These are phyloP conservation scores for Hippopotamyrus pictus DNA, from an alignment of 2,797 vertebrate genomes.

Conservation along the genomic window DNA sequence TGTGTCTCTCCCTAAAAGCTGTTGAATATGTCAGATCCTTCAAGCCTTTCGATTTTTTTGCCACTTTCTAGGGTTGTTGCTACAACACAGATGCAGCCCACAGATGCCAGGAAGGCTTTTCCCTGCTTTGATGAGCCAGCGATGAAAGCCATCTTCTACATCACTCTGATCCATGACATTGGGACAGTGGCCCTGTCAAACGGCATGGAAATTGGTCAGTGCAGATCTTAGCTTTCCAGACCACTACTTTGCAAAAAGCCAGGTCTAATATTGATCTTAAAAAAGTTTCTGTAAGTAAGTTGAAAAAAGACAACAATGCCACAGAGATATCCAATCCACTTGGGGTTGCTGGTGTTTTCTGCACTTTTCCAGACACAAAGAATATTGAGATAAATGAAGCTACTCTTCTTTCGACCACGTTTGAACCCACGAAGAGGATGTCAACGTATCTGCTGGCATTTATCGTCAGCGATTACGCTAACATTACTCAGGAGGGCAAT, in stretches of 20 bases:
- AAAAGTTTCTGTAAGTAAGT: background rate
- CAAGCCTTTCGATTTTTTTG: background rate
- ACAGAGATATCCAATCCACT: background rate
- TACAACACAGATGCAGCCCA: constrained; percentile 85
- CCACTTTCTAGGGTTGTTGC: constrained; percentile 67
- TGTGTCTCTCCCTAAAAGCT: background rate
- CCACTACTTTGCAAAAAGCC: background rate
- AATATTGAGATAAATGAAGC: fast-evolving
- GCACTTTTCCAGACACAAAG: constrained; percentile 34
- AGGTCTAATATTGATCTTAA: background rate
- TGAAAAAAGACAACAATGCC: background rate
- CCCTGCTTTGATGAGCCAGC: constrained; percentile 90
- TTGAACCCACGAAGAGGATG: constrained; percentile 70
- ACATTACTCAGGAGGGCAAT: fast-evolving
- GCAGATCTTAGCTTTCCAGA: fast-evolving
- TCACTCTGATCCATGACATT: constrained; percentile 61
- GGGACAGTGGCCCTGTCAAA: constrained; percentile 69
- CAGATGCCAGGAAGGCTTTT: constrained; percentile 82
- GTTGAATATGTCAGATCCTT: background rate
- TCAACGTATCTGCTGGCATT: constrained; percentile 91
- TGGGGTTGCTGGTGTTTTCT: background rate
- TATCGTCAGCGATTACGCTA: constrained; percentile 71
- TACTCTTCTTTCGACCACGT: constrained; percentile 41
- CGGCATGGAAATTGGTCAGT: constrained; percentile 60
- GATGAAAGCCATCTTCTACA: constrained; percentile 78